Percentiles rank a stretch among this genome's conserved stretches.
Evolutionary conservation across 2,888 invertebrate species (phyloP).

Genomic region (Ceraclea dissimilis): DNA sequence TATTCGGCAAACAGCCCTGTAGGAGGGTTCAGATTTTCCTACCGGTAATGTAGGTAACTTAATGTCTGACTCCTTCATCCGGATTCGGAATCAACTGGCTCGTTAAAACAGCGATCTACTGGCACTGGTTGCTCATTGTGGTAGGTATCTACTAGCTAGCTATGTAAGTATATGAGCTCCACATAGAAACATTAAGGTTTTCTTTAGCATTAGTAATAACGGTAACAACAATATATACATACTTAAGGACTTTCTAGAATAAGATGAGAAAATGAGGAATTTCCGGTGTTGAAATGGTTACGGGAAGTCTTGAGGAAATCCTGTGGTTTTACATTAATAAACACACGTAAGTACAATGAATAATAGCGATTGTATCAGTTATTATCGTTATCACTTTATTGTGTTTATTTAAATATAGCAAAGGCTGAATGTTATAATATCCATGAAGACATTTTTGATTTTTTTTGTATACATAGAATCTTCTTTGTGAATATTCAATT

Average conservation of each 20-base stretch:
- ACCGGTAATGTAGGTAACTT: conserved; percentile 20
- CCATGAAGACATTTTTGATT: no score
- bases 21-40: conserved; percentile 1
- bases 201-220: neutral
- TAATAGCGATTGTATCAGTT: no score
- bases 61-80: conserved; percentile 16
- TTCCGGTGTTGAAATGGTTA: neutral
- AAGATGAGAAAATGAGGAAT: conserved; percentile 8
- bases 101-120: conserved; percentile 9
- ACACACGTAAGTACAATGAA: no score
- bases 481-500: no score
- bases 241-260: neutral
- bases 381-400: no score
- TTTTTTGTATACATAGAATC: no score
- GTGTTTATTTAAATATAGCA: no score
- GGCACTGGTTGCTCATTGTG: conserved; percentile 1
- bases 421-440: no score
- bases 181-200: neutral
- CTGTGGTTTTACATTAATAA: neutral
- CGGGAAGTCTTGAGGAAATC: neutral
- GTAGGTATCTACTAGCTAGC: no score
- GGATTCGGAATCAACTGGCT: conserved; percentile 12
- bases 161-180: neutral
- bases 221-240: neutral
- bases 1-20: neutral